phyloP scores from a whole-genome alignment of 1,140 invertebrate genomes.

The Atopsyche davidsoni region DNA sequence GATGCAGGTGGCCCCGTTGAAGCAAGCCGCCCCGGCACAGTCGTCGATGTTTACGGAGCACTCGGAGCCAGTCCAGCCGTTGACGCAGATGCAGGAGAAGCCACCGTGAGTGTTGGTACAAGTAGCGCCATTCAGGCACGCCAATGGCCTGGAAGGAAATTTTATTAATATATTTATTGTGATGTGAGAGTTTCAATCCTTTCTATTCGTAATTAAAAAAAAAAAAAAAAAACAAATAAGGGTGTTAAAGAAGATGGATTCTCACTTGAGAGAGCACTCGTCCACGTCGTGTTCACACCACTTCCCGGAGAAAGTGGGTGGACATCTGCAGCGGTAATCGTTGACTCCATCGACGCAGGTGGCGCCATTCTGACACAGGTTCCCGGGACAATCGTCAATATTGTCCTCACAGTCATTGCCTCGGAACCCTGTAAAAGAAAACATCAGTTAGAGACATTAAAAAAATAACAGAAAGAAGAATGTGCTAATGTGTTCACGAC shows the following conservation, averaged over 20 bases:
- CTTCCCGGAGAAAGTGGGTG: slow-evolving; percentile 79
- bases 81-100: slow-evolving; percentile 94
- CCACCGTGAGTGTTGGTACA: slow-evolving; percentile 86
- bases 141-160: slow-evolving; percentile 54
- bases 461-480: too few relatives aligned
- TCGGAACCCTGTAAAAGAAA: slow-evolving; percentile 64
- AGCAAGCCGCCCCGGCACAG: slow-evolving; percentile 86
- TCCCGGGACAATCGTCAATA: slow-evolving; percentile 83
- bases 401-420: slow-evolving; percentile 85
- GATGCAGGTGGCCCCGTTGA: slow-evolving; percentile 94
- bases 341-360: slow-evolving; percentile 85
- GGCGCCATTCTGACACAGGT: slow-evolving; percentile 86
- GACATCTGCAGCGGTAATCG: slow-evolving; percentile 82
- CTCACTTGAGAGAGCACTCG: slow-evolving; percentile 65
- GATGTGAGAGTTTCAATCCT: neutral
- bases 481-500: too few relatives aligned
- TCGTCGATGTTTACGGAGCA: slow-evolving; percentile 93
- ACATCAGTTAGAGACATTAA: too few relatives aligned
- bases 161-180: neutral
- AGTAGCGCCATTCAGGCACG: slow-evolving; percentile 91
- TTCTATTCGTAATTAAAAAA: neutral
- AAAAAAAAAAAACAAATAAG: too few relatives aligned
- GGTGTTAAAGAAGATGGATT: too few relatives aligned
- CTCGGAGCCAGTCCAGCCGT: slow-evolving; percentile 87
- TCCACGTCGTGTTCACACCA: slow-evolving; percentile 76